Conservation (phyloP, 2,113 vertebrate genomes). For the Dicerorhinus sumatrensis region DNA sequence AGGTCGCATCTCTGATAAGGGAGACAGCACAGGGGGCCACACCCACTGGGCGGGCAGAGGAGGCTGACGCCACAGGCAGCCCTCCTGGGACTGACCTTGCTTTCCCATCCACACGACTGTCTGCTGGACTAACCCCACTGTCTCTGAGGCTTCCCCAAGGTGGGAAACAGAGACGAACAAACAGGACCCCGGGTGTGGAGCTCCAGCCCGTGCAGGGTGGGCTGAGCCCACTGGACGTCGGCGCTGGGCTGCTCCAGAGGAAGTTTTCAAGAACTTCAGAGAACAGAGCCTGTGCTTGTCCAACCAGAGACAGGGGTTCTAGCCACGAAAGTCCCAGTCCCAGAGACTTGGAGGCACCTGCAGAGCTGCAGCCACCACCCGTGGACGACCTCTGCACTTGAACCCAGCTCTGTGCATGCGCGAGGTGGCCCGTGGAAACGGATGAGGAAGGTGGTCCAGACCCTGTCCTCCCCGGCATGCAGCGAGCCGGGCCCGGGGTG, state of each 20-base stretch:
- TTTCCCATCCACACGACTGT: not conserved
- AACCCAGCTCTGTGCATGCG: fast-evolving
- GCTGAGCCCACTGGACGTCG: not conserved
- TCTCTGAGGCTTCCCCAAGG: fast-evolving
- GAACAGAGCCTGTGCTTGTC: not conserved
- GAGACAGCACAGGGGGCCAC: not conserved
- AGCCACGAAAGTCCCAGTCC: not conserved
- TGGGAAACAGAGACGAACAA: not conserved
- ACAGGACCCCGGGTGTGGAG: fast-evolving
- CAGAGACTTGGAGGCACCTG: not conserved
- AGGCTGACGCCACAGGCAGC: not conserved
- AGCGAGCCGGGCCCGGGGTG: fast-evolving
- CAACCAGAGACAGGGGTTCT: not conserved
- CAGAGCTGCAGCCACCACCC: not conserved
- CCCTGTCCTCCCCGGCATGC: not conserved
- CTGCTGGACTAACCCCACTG: not conserved
- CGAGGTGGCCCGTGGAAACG: not conserved
- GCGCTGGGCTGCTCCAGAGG: not conserved
- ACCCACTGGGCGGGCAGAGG: fast-evolving
- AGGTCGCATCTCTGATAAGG: not conserved
- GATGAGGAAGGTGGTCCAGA: not conserved
- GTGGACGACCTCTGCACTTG: fast-evolving
- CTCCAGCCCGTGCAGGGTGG: fast-evolving
- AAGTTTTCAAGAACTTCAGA: not conserved
- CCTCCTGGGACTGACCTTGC: not conserved